Percentiles rank a stretch among this genome's conserved stretches.
phyloP scores from a whole-genome alignment of 2,888 invertebrate species.

The Hecatera dysodea region DNA sequence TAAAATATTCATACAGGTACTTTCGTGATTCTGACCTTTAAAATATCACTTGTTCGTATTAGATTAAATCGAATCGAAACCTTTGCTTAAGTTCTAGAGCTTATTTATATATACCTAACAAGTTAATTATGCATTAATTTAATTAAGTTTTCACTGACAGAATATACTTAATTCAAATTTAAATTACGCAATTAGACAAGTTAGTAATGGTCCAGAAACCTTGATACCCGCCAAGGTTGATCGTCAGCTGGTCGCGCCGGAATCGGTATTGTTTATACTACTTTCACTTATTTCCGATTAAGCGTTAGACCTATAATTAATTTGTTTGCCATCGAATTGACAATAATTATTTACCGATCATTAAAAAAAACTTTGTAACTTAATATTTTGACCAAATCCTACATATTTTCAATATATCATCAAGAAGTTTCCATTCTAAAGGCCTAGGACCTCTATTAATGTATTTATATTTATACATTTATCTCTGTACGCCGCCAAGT shows the following conservation, averaged over 20 bases:
- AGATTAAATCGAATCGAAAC: not conserved
- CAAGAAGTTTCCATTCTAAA: too few relatives aligned
- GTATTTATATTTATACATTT: too few relatives aligned
- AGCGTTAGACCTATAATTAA: not conserved
- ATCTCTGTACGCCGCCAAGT: not conserved
- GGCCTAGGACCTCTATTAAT: too few relatives aligned
- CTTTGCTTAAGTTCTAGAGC: constrained; percentile 1
- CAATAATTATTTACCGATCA: not conserved
- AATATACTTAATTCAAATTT: constrained; percentile 7
- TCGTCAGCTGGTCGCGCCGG: constrained; percentile 20
- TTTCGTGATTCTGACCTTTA: constrained; percentile 3
- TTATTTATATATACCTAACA: not conserved
- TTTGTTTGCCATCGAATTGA: not conserved
- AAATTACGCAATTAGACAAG: constrained; percentile 37
- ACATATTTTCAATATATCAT: too few relatives aligned
- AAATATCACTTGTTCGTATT: not conserved
- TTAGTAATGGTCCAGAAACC: constrained; percentile 29
- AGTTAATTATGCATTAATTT: not conserved
- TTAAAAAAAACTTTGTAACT: too few relatives aligned
- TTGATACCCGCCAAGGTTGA: constrained; percentile 45
- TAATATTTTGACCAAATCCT: too few relatives aligned
- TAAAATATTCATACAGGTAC: constrained; percentile 10
- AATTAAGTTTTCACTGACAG: not conserved
- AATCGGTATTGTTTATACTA: constrained; percentile 30
- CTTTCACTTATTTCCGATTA: constrained; percentile 56